A percentile compares a stretch with the other conserved stretches of the same genome.
phyloP scores from a whole-genome alignment of 2,113 vertebrate genomes.

The Campylomormyrus numenius region DNA sequence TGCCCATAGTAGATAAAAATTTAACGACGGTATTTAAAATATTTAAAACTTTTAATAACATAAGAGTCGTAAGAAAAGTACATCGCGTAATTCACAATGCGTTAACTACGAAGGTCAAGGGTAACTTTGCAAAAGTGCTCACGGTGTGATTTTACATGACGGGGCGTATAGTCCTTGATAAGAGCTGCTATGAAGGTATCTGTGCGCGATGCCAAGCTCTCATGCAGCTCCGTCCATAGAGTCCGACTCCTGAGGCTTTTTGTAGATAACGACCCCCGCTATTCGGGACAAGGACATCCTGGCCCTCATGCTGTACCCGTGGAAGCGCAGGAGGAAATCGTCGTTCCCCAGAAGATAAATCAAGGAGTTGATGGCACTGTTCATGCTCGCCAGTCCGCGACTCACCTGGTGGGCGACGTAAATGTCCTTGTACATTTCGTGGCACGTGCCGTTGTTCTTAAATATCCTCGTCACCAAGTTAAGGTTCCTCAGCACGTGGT shows the following conservation, averaged over 20 bases:
- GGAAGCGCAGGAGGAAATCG: constrained; percentile 44
- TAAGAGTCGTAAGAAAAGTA: not conserved
- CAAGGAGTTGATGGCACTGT: constrained; percentile 70
- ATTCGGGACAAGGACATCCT: constrained; percentile 25
- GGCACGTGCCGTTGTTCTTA: constrained; percentile 46
- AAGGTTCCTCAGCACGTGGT: constrained; percentile 66
- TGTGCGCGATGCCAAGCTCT: not conserved
- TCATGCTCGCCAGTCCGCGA: constrained; percentile 65
- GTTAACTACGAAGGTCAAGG: not conserved
- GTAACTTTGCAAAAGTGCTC: not conserved
- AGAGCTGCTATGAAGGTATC: not conserved
- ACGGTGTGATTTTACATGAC: not conserved
- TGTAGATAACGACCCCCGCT: constrained; percentile 21
- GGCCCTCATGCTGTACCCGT: not conserved
- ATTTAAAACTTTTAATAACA: not conserved
- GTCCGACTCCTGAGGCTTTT: constrained; percentile 13
- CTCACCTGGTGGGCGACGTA: constrained; percentile 69
- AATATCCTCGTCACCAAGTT: constrained; percentile 57
- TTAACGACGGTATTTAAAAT: not conserved
- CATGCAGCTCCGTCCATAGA: not conserved
- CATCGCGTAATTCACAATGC: not conserved
- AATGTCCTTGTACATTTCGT: constrained; percentile 34
- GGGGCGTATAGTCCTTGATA: not conserved
- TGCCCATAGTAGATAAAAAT: not conserved
- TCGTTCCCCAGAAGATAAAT: constrained; percentile 63